Percentiles rank a stretch among this genome's conserved stretches.
phyloP scores from a whole-genome alignment of 2,797 vertebrate genomes.

The Phrynocephalus guinanensis region DNA sequence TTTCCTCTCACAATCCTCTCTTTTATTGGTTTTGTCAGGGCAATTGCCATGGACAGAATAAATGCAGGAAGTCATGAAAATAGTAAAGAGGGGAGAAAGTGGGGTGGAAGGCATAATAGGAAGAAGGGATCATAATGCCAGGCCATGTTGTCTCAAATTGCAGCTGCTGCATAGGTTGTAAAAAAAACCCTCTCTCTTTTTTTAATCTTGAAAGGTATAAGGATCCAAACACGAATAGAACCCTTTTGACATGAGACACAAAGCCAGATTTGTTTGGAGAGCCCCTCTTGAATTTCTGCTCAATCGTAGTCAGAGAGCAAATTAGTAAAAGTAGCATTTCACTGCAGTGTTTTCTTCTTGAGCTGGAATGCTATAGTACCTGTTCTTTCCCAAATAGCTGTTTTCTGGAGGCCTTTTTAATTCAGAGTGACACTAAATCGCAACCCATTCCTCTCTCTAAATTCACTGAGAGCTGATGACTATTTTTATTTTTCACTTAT shows the following conservation, averaged over 20 bases:
- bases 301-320: slow-evolving; percentile 36
- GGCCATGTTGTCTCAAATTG: slow-evolving; percentile 48
- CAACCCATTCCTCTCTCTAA: not conserved
- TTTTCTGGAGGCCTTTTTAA: not conserved
- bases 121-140: slow-evolving; percentile 30
- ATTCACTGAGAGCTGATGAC: not conserved
- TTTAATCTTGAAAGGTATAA: slow-evolving; percentile 55
- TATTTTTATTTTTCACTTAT: too few species aligned
- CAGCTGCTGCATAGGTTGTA: slow-evolving; percentile 50
- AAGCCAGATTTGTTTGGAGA: slow-evolving; percentile 63
- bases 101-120: not conserved
- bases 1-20: not conserved
- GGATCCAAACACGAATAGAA: slow-evolving; percentile 57
- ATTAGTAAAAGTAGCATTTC: slow-evolving; percentile 36
- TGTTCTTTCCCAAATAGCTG: not conserved
- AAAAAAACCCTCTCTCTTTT: slow-evolving; percentile 17
- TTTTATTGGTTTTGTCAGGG: not conserved
- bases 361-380: not conserved
- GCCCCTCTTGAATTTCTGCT: slow-evolving; percentile 65
- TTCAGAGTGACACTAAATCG: not conserved
- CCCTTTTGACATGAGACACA: slow-evolving; percentile 64
- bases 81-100: not conserved
- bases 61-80: not conserved
- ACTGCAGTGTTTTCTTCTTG: not conserved
- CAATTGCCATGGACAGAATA: slow-evolving; percentile 4